Evolutionary conservation across 1,140 invertebrate genomes (phyloP).

Genomic region (Sarcophaga peregrina): DNA sequence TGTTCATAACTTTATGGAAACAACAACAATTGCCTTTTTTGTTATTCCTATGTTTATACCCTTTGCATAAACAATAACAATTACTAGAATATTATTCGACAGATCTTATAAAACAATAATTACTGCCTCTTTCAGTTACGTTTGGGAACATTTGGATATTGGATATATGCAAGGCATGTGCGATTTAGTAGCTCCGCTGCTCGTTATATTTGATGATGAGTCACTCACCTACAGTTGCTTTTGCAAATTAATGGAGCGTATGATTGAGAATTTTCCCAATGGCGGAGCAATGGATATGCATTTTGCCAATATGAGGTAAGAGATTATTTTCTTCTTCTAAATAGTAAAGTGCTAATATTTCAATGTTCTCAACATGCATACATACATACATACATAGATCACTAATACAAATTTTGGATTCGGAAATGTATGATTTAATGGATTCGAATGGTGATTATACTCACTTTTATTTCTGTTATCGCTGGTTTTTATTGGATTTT

Average conservation of each 20-base stretch:
- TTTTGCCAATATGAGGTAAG: slow-evolving; percentile 91
- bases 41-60: too few relatives aligned
- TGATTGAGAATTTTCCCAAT: slow-evolving; percentile 92
- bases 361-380: not conserved
- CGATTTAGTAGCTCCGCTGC: slow-evolving; percentile 90
- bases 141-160: slow-evolving; percentile 92
- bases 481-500: slow-evolving; percentile 85
- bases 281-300: slow-evolving; percentile 94
- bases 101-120: not conserved
- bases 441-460: slow-evolving; percentile 95
- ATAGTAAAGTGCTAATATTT: not conserved
- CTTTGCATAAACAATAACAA: too few relatives aligned
- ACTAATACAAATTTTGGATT: slow-evolving; percentile 88
- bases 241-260: slow-evolving; percentile 88
- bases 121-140: slow-evolving; percentile 74
- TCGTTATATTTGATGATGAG: slow-evolving; percentile 94
- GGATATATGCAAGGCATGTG: slow-evolving; percentile 96
- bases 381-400: slow-evolving; percentile 68
- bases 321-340: not conserved
- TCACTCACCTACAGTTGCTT: slow-evolving; percentile 93
- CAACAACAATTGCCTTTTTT: too few relatives aligned
- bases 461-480: slow-evolving; percentile 97
- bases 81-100: too few relatives aligned
- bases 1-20: too few relatives aligned
- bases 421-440: slow-evolving; percentile 94